Evolutionary conservation across 1,140 invertebrate species (phyloP), one percentile per base, ranked within the genome.

Genomic region (Zaprionus kolodkinae): DNA sequence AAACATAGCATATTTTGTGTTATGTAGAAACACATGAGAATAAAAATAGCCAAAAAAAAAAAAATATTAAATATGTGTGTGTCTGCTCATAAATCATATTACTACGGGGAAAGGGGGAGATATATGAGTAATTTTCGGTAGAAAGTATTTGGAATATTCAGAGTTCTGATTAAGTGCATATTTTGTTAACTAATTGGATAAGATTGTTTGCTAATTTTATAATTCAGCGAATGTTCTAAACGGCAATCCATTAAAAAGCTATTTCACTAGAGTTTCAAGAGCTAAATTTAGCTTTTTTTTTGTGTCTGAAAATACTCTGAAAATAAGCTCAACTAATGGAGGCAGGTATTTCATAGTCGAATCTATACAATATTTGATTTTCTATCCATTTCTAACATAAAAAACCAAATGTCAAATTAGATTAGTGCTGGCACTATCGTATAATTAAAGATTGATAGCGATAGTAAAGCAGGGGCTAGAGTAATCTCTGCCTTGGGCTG

Each of bases 1-100:
- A 81, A 79, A 67, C 79, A 82, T 52, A 88, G 63, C 76, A 82
- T 52, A 88, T 79, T 89, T 84, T 64, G 45, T 65, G 43, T 61
- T 56, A 70, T 65, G 36, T 60, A 63, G 64, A 73, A 72, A 70
- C 54, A 65, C 69, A 74, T 61, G 69, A 73, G 68, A 77, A 52
- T 43, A 69, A 38, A 72, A 64, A 64, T 71, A 80, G 70, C 59
- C 60, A 75, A 62, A 30, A 1, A 1, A 30, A 1, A 27, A 30
- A 21, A 21, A 76, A 65, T 76, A 77, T 72, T 63, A 21, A 63
- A 17, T 13, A 15, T 54, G 35, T 10, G 48, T 6, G 13, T 12
- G 25, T 35, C 15, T 52, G 30, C 11, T 35, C 27, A 48, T 33
- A 61, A 61, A 61, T 33, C 17, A 40, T 38, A 57, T 13, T 17